Evolutionary conservation across 2,113 vertebrate genomes (phyloP).

Genomic region (Candoia aspera): DNA sequence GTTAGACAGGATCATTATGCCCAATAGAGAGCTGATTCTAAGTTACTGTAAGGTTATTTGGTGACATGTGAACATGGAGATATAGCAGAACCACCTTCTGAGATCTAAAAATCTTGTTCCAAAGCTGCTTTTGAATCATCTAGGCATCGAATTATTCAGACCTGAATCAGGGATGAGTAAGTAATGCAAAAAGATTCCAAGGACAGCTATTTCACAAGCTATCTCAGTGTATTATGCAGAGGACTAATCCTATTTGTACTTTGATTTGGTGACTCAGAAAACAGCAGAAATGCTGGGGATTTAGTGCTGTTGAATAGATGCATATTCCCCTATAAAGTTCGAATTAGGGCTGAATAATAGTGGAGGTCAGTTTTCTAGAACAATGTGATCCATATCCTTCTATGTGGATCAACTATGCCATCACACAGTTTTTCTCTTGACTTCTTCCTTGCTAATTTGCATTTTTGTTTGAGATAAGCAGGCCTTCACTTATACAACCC

Average conservation of each 20-base stretch:
- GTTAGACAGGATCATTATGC: background rate
- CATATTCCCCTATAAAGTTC: background rate
- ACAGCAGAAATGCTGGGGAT: background rate
- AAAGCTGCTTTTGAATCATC: background rate
- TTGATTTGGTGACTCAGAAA: background rate
- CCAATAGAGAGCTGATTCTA: background rate
- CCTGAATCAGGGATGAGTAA: background rate
- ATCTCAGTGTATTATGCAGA: background rate
- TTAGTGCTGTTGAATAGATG: background rate
- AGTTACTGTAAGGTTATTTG: background rate
- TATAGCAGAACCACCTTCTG: background rate
- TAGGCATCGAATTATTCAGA: background rate
- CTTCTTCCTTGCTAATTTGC: background rate
- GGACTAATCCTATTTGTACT: background rate
- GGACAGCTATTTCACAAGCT: background rate
- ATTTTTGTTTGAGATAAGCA: background rate
- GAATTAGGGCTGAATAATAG: background rate
- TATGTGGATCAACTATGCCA: background rate
- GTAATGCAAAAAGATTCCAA: background rate
- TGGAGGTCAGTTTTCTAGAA: background rate
- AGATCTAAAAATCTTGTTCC: too few relatives aligned
- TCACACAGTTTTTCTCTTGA: background rate
- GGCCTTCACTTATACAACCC: background rate
- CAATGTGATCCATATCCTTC: background rate
- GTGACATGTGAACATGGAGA: background rate